These are phyloP conservation scores for Dysdera silvatica DNA, from an alignment of 1,140 invertebrate species.

Conservation along the genomic window DNA sequence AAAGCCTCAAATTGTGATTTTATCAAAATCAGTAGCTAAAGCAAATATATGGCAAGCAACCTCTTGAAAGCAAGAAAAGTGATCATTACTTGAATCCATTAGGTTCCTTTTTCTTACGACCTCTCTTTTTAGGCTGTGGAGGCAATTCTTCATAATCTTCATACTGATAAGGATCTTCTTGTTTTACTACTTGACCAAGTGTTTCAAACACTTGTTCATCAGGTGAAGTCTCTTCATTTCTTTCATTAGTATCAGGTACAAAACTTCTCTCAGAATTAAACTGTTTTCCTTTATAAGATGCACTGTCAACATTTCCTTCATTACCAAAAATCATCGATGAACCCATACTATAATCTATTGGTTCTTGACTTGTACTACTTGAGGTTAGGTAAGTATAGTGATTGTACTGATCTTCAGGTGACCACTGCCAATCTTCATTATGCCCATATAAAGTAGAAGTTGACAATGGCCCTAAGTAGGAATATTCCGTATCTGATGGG, in stretches of 20 bases:
- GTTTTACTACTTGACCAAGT: constrained; percentile 21
- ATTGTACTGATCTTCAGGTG: constrained; percentile 29
- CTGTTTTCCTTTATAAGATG: constrained; percentile 22
- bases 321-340: constrained; percentile 18
- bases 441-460: constrained; percentile 26
- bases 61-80: too few relatives aligned
- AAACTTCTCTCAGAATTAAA: constrained; percentile 21
- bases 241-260: constrained; percentile 19
- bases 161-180: constrained; percentile 27
- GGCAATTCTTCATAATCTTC: constrained; percentile 27
- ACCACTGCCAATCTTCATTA: constrained; percentile 27
- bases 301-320: constrained; percentile 26
- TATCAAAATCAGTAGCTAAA: too few relatives aligned
- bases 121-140: constrained; percentile 24
- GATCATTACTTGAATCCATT: constrained; percentile 19
- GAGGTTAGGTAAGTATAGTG: constrained; percentile 27
- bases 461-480: constrained; percentile 26
- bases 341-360: constrained; percentile 26
- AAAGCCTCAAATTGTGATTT: too few relatives aligned
- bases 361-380: constrained; percentile 26
- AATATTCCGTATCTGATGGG: constrained; percentile 24
- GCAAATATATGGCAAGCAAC: too few relatives aligned
- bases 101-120: constrained; percentile 22
- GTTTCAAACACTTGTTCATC: constrained; percentile 28
- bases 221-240: constrained; percentile 11